Conservation (phyloP, 2,797 vertebrate genomes). For the Halcyon chelicuti region DNA sequence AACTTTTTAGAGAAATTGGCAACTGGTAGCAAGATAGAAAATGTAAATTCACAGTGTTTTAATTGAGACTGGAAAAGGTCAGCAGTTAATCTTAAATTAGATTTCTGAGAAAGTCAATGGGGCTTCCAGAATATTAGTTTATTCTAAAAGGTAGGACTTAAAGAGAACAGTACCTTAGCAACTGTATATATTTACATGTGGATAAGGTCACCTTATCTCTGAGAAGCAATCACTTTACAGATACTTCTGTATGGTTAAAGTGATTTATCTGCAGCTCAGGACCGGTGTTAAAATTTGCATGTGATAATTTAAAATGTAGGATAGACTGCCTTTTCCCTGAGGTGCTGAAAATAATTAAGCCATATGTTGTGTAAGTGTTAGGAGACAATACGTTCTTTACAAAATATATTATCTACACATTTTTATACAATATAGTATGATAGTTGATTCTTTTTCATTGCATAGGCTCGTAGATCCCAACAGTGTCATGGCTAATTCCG, state of each 20-base stretch:
- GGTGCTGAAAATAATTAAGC: background rate
- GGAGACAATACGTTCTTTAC: background rate
- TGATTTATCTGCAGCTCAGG: background rate
- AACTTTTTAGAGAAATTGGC: background rate
- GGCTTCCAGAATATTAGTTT: background rate
- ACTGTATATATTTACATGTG: slow-evolving; percentile 33
- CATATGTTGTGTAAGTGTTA: background rate
- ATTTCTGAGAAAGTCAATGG: background rate
- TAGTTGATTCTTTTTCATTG: background rate
- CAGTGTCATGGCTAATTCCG: background rate
- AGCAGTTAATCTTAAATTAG: slow-evolving; percentile 15
- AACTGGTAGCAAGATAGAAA: background rate
- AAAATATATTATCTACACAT: background rate
- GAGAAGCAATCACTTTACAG: background rate
- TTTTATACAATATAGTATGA: background rate
- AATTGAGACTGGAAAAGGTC: slow-evolving; percentile 13
- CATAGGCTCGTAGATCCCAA: background rate
- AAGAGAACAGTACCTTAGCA: background rate
- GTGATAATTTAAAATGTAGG: background rate
- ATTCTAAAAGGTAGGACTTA: slow-evolving; percentile 9
- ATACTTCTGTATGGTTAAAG: slow-evolving; percentile 7
- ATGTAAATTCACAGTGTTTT: slow-evolving; percentile 5
- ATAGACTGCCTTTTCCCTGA: background rate
- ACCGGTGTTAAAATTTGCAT: background rate
- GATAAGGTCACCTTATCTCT: slow-evolving; percentile 19